Evolutionary conservation across 2,797 vertebrate species (phyloP), one percentile per base, ranked within the genome.

Genomic region (Sorex maritimensis): DNA sequence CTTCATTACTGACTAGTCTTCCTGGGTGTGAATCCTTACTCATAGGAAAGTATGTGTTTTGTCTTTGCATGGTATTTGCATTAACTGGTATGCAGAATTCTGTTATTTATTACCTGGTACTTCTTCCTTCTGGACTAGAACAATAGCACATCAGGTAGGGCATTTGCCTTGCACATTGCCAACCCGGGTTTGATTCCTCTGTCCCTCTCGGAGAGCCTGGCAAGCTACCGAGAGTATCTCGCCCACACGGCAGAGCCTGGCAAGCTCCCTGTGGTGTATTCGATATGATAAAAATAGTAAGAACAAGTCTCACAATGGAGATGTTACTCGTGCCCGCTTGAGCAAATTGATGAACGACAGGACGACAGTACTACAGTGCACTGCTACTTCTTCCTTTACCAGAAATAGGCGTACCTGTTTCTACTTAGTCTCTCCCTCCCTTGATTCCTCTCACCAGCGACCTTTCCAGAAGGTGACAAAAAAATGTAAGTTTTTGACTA

Each of bases 1-100:
- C 21, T 41, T 38, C 44, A n/a, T 34, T n/a, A 17, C 24, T 6
- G 11, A 19, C 17, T 14, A 2, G 15, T 41, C 38, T 72, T 58
- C 38, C 78, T 55, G 34, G 38, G 28, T 9, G 34, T 28, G 55
- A 30, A 9, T 19, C 46, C 19, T 10, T 52, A 0, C 26, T 78
- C 30, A 9, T 1, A 0, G 11, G 38, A 30, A 23, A 15, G 0
- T 24, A 26, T 11, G 0, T 4, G 0, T 41, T 69, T 11, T 19
- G 44, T 55, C 30, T 49, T 9, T 8, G 7, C 0, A 0, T 2
- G 26, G 12, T 2, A 44, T 44, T 44, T 44, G 0, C 0, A 11
- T 49, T 21, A 0, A 10, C 2, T 12, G 55, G 67, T 6, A 8
- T 61, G 13, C 1, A 19, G n/a, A 81, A 21, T 75, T n/a, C 14